Conservation (phyloP, 2,888 invertebrate species). For the Drosophila differens region DNA sequence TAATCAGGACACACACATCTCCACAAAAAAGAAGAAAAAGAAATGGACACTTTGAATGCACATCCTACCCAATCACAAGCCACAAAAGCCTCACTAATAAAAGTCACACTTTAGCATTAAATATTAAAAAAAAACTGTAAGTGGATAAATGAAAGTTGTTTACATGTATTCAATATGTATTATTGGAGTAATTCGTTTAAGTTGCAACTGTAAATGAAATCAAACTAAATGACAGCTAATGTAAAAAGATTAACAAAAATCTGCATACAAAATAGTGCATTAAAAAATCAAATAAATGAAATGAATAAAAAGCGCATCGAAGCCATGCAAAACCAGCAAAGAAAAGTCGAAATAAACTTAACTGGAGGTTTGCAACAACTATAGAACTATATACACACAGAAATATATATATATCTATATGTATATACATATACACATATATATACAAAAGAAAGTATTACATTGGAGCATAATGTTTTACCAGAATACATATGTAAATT, state of each 20-base stretch:
- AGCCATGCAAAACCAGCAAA: constrained; percentile 37
- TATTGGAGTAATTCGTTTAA: constrained; percentile 46
- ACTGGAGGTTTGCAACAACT: constrained; percentile 18
- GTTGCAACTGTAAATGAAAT: constrained; percentile 66
- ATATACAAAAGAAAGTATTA: constrained; percentile 10
- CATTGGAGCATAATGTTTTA: constrained; percentile 15
- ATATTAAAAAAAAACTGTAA: constrained; percentile 15
- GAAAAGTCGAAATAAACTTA: constrained; percentile 27
- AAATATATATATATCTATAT: constrained; percentile 10
- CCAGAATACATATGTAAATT: constrained; percentile 35
- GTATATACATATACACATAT: neutral
- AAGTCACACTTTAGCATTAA: constrained; percentile 40
- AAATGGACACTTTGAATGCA: constrained; percentile 23
- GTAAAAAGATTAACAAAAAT: constrained; percentile 62
- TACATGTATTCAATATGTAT: constrained; percentile 35
- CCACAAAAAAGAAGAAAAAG: neutral
- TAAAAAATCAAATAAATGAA: constrained; percentile 20
- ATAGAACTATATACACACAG: constrained; percentile 9
- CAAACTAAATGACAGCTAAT: constrained; percentile 61
- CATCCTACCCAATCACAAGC: constrained; percentile 8
- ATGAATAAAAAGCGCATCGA: constrained; percentile 46
- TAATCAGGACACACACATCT: constrained; percentile 34
- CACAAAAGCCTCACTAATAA: constrained; percentile 23
- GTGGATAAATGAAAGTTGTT: constrained; percentile 42
- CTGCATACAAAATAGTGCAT: constrained; percentile 23